Evolutionary conservation across 2,113 vertebrate species (phyloP), one percentile per base, ranked within the genome.

Genomic region (Empidonax alnorum): DNA sequence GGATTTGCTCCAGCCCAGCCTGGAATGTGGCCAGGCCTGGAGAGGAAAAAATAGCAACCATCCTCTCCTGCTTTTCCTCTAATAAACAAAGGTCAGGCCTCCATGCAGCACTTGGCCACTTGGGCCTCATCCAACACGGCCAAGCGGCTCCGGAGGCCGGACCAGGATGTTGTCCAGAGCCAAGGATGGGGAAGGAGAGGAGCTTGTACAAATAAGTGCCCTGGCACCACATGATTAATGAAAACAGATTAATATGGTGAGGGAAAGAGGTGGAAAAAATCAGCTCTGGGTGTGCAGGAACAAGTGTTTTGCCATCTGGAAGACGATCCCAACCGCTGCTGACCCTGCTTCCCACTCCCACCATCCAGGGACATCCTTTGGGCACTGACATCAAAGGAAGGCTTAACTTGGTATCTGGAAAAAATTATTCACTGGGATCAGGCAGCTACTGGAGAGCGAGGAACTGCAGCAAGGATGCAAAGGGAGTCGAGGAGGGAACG

Each of bases 301-400:
- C 62, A 91, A 93, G 71, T 21, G 84, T 42, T 91, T 62, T 72
- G 71, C 91, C 95, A 94, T 89, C 84, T 96, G 91, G 94, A 89
- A 87, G 89, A 66, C 3, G 80, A 92, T 47, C 61, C 58, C 12
- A 50, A 86, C 35, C 12, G 2, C 61, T 41, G 31, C 58, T 65
- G 84, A 84, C 53, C 74, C 62, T 4, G 46, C 16, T 72, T 75
- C 81, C 41, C 59, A 39, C 50, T 82, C 73, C 69, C 23, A 33
- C 58, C 7, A 3, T 6, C 44, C 65, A 59, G 44, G 71, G 80
- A 67, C 17, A 6, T 0, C 27, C 75, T 96, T 16, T 87, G 87
- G 89, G 74, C 94, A 96, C 0, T 0, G 66, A 84, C 58, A 95
- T 87, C 89, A 94, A 87, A 91, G 61, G 12, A 42, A 42, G 4